A percentile compares a stretch with the other conserved stretches of the same genome.
phyloP scores from a whole-genome alignment of 2,113 vertebrate species.

The Glaucomys volans region DNA sequence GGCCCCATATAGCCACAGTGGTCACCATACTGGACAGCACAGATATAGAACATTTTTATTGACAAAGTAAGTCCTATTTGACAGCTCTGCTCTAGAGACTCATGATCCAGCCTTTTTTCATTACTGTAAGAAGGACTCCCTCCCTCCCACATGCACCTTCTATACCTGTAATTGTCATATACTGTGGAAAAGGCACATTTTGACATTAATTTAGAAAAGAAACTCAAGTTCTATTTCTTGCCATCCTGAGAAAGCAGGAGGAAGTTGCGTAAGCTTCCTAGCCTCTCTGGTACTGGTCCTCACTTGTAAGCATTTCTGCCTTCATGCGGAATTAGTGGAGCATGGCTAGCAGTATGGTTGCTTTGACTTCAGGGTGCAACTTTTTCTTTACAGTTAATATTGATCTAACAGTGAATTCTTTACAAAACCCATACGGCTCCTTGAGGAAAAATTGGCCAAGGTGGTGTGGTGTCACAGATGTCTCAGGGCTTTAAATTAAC shows the following conservation, averaged over 20 bases:
- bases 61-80: not conserved
- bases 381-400: constrained; percentile 81
- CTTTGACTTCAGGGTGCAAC: constrained; percentile 73
- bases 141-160: not conserved
- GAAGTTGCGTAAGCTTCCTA: not conserved
- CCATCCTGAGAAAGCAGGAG: not conserved
- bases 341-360: constrained; percentile 10
- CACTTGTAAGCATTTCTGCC: constrained; percentile 26
- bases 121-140: not conserved
- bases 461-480: constrained; percentile 79
- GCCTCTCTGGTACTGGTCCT: not conserved
- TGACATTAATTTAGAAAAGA: constrained; percentile 57
- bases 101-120: not conserved
- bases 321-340: constrained; percentile 46
- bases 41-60: not conserved
- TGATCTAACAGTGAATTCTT: constrained; percentile 76
- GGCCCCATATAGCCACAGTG: not conserved
- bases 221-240: not conserved
- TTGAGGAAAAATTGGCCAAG: constrained; percentile 81
- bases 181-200: constrained; percentile 15
- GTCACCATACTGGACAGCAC: not conserved
- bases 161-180: not conserved
- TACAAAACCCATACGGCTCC: constrained; percentile 78
- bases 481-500: constrained; percentile 82
- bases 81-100: not conserved